phyloP scores from a whole-genome alignment of 2,797 vertebrate species.

The Smutsia temminckii region DNA sequence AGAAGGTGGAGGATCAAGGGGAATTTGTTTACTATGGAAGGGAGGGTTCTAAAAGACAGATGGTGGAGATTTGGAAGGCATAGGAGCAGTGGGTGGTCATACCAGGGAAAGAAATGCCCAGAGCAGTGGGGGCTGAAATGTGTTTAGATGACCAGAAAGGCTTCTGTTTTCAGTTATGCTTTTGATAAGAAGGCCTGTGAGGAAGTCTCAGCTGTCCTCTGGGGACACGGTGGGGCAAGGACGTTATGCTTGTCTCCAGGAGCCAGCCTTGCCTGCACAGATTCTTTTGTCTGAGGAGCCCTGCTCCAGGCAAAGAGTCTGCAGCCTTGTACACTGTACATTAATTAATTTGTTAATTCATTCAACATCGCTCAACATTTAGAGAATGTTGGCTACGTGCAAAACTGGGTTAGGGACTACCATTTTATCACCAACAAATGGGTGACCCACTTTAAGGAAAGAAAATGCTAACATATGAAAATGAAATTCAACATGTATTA shows the following conservation, averaged over 20 bases:
- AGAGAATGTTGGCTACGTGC: neutral
- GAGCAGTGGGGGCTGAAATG: neutral
- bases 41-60: neutral
- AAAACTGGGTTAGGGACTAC: constrained; percentile 30
- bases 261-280: neutral
- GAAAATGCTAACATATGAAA: neutral
- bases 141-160: neutral
- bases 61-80: neutral
- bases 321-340: neutral
- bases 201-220: neutral
- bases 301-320: constrained; percentile 10
- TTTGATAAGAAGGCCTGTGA: neutral
- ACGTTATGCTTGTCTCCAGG: neutral
- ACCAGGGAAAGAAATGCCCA: neutral
- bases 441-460: neutral
- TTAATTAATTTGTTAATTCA: constrained; percentile 41
- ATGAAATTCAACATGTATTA: constrained; percentile 28
- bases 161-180: neutral
- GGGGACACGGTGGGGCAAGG: neutral
- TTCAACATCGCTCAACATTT: neutral
- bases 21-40: neutral
- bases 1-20: neutral
- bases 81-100: neutral
- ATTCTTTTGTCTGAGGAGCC: neutral
- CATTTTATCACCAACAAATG: constrained; percentile 24